Conservation (phyloP, 2,797 vertebrate species). For the Lerista edwardsae region DNA sequence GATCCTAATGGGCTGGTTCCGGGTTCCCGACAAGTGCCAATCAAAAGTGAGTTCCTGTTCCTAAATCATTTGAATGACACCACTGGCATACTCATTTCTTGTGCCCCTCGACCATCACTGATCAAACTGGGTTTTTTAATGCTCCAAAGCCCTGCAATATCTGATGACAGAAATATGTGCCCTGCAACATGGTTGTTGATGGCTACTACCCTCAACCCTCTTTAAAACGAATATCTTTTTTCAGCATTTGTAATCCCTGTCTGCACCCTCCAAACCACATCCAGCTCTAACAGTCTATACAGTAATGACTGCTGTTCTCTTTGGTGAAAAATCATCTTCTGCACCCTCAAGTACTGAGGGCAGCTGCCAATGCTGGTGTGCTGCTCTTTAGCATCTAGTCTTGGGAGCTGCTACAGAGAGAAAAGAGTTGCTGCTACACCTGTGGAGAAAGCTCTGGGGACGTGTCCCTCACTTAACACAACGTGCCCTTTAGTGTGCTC, state of each 20-base stretch:
- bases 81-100: not conserved
- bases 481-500: no score
- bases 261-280: not conserved
- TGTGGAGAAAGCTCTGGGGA: no score
- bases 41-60: no score
- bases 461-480: no score
- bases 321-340: not conserved
- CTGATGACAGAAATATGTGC: not conserved
- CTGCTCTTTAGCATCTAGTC: not conserved
- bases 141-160: not conserved
- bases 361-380: not conserved
- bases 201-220: not conserved
- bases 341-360: no score
- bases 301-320: not conserved
- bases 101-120: not conserved
- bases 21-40: no score
- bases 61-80: no score
- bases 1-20: no score
- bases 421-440: no score
- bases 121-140: not conserved
- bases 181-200: not conserved
- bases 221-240: not conserved
- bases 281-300: not conserved
- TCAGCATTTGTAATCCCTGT: not conserved
- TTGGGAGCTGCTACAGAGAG: not conserved